Percentiles rank a stretch among this genome's conserved stretches.
These are phyloP conservation scores for Bettongia penicillata DNA, from an alignment of 2,113 vertebrate genomes.

Conservation along the genomic window DNA sequence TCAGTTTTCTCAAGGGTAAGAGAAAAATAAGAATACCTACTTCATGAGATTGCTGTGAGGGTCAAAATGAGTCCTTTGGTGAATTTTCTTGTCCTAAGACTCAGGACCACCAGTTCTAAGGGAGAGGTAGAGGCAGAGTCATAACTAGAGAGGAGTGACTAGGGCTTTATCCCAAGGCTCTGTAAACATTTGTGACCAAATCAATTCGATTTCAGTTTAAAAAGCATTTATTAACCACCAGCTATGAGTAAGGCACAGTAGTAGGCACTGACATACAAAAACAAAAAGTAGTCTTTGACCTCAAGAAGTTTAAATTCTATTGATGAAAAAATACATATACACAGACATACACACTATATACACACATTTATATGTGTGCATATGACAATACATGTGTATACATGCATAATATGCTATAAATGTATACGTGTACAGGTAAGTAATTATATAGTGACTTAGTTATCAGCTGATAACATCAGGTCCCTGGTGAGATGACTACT, in stretches of 20 bases:
- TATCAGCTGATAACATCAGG: neutral
- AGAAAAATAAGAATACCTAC: neutral
- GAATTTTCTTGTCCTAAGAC: neutral
- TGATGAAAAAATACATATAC: neutral
- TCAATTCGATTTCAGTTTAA: neutral
- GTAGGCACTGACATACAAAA: neutral
- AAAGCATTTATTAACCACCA: neutral
- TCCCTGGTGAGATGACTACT: neutral
- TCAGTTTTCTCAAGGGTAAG: neutral
- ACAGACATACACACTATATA: neutral
- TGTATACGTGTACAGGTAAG: neutral
- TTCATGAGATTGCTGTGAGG: neutral
- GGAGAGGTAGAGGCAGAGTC: neutral
- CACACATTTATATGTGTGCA: neutral
- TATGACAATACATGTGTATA: neutral
- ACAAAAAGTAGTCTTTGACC: neutral
- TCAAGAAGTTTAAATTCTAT: neutral
- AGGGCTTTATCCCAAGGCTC: neutral
- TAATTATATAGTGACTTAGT: neutral
- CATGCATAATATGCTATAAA: neutral
- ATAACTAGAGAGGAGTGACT: neutral
- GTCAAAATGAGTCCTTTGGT: neutral
- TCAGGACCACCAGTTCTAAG: neutral
- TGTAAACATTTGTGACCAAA: neutral
- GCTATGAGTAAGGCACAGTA: neutral